Conservation (phyloP, 2,888 invertebrate species). For the Orthosia gracilis region DNA sequence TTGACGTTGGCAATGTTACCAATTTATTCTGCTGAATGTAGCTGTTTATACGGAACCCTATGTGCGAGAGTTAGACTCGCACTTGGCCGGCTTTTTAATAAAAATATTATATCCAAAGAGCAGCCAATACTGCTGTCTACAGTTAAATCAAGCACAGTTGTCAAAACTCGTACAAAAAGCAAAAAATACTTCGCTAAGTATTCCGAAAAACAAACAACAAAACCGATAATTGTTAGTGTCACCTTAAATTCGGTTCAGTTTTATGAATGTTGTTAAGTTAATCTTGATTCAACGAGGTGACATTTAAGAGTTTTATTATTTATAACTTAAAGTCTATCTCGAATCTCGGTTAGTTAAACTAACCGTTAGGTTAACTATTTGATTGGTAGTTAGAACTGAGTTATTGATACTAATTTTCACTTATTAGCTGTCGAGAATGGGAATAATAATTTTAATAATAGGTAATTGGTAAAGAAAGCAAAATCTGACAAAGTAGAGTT, state of each 20-base stretch:
- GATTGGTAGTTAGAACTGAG: conserved; percentile 60
- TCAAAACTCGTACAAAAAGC: neutral
- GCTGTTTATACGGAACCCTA: no score
- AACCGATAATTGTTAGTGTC: conserved; percentile 49
- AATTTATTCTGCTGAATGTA: no score
- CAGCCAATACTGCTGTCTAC: no score
- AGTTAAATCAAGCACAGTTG: neutral
- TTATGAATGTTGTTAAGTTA: conserved; percentile 88
- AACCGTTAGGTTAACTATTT: conserved; percentile 73
- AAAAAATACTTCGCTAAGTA: neutral
- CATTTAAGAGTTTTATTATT: conserved; percentile 89
- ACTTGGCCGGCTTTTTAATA: no score
- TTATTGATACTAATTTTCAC: conserved; percentile 37
- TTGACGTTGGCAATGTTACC: no score
- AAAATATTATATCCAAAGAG: no score
- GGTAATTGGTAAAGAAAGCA: conserved; percentile 5
- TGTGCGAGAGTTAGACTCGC: no score
- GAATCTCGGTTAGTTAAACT: conserved; percentile 66
- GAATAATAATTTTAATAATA: neutral
- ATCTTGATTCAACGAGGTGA: conserved; percentile 85
- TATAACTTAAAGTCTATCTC: conserved; percentile 83
- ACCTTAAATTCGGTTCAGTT: conserved; percentile 83
- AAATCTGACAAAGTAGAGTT: neutral
- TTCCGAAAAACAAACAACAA: neutral
- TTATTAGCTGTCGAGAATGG: conserved; percentile 13